These are phyloP conservation scores for Vimba vimba DNA, from an alignment of 2,113 vertebrate genomes.

Conservation along the genomic window DNA sequence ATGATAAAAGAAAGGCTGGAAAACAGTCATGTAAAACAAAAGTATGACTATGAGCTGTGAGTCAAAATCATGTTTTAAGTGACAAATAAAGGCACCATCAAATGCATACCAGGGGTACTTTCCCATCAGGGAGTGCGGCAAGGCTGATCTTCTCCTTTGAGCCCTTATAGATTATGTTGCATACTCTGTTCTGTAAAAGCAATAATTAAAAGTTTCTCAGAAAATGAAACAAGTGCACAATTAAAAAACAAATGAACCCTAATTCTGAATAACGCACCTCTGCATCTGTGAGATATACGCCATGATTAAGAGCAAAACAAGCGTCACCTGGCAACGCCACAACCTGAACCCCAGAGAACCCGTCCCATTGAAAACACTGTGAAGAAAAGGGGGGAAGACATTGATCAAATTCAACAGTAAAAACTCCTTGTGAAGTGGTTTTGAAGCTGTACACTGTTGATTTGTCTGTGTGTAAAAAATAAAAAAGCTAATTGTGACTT, in stretches of 20 bases:
- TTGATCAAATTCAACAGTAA: background rate
- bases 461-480: background rate
- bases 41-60: too few species aligned
- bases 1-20: too few species aligned
- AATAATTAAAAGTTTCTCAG: background rate
- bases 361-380: constrained; percentile 82
- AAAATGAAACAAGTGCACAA: background rate
- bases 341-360: constrained; percentile 84
- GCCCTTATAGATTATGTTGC: constrained; percentile 87
- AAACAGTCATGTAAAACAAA: too few species aligned
- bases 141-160: constrained; percentile 75
- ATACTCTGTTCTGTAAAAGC: constrained; percentile 76
- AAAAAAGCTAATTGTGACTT: background rate
- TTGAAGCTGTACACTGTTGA: background rate
- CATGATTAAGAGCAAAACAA: constrained; percentile 84
- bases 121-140: constrained; percentile 78
- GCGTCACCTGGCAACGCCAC: constrained; percentile 83
- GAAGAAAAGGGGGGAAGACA: background rate
- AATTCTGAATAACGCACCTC: constrained; percentile 71
- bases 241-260: background rate
- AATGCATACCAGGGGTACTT: constrained; percentile 84
- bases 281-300: constrained; percentile 81
- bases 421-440: background rate
- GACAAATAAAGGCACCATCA: background rate
- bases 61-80: too few species aligned